Evolutionary conservation across 1,140 invertebrate species (phyloP).

Genomic region (Panagrolaimus sp.): DNA sequence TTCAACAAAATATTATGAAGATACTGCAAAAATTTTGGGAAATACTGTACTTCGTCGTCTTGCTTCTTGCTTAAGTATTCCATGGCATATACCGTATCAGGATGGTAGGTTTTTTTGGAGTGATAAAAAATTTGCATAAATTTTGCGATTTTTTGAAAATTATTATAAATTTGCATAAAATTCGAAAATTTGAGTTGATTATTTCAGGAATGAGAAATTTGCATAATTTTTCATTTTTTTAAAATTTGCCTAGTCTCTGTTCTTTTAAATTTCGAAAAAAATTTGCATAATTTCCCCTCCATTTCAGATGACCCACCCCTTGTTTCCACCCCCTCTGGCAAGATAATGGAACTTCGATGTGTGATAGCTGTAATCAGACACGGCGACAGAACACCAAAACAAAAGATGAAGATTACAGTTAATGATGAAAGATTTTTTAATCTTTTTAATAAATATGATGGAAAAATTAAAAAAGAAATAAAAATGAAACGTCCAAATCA

Average conservation of each 20-base stretch:
- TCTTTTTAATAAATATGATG: conserved; percentile 94
- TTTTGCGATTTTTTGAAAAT: no score
- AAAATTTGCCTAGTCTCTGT: no score
- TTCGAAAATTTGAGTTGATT: no score
- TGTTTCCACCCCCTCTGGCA: conserved; percentile 95
- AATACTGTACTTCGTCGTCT: conserved; percentile 57
- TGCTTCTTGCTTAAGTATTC: conserved; percentile 61
- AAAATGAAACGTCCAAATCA: conserved; percentile 96
- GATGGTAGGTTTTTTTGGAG: conserved; percentile 35
- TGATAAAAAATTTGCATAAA: no score
- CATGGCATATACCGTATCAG: conserved; percentile 51
- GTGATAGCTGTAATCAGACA: conserved; percentile 97
- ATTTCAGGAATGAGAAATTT: no score
- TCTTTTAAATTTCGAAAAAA: no score
- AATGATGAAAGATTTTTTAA: conserved; percentile 97
- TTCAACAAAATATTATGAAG: conserved; percentile 98
- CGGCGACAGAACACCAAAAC: conserved; percentile 96
- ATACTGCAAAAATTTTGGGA: conserved; percentile 88
- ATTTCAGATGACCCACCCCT: conserved; percentile 91
- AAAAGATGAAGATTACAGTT: conserved; percentile 99
- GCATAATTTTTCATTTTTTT: no score
- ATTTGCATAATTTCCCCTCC: conserved; percentile 71
- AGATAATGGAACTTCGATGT: conserved; percentile 98
- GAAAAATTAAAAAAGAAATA: conserved; percentile 86
- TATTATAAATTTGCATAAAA: no score